phyloP scores from a whole-genome alignment of 30 jellyfish, hydroid and myxozoan species.

The Chironex yamaguchii region DNA sequence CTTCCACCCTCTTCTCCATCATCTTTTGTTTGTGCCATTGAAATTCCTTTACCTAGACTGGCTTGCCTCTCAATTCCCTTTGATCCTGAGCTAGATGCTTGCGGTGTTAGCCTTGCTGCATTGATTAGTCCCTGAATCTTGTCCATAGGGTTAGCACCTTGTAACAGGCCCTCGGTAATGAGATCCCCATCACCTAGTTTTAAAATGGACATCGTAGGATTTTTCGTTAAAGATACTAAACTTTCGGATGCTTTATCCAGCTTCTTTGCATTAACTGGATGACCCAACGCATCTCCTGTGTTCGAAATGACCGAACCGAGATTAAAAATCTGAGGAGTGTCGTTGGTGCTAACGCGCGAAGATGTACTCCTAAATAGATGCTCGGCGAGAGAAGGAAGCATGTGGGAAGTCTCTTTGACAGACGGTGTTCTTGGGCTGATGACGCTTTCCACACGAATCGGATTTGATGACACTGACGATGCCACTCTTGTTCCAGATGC shows the following conservation, averaged over 20 bases:
- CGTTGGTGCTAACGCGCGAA: background rate
- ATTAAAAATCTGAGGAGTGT: background rate
- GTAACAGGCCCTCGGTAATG: background rate
- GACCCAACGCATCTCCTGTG: background rate
- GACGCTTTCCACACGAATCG: background rate
- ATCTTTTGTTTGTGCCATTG: background rate
- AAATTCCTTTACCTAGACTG: background rate
- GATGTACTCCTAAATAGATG: background rate
- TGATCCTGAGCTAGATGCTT: slow-evolving; percentile 22
- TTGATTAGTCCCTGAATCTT: slow-evolving; percentile 71
- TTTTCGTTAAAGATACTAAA: background rate
- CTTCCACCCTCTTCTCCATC: background rate
- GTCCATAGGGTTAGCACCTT: slow-evolving; percentile 22
- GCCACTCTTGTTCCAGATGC: background rate
- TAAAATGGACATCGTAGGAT: background rate
- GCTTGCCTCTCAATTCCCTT: slow-evolving; percentile 6
- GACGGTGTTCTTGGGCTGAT: background rate
- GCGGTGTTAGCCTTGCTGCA: slow-evolving; percentile 69
- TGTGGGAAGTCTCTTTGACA: background rate
- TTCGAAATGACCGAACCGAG: background rate
- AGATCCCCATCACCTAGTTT: background rate
- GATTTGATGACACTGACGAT: background rate
- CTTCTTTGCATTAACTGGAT: background rate
- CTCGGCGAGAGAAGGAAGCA: background rate
- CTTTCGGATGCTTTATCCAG: too few species aligned